Evolutionary conservation across 2,113 vertebrate species (phyloP).

Genomic region (Podilymbus podiceps): DNA sequence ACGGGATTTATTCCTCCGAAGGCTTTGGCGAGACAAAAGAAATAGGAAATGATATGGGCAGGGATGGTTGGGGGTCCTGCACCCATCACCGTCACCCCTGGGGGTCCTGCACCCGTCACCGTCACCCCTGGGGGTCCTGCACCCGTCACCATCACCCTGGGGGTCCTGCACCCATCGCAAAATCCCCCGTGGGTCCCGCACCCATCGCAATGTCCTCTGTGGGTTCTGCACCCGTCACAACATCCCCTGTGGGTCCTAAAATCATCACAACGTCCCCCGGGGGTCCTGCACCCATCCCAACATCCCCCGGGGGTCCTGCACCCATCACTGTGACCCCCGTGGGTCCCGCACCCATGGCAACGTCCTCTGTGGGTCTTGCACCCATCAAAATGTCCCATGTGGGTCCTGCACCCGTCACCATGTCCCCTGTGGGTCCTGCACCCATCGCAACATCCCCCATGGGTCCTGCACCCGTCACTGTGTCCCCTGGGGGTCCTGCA

Average conservation of each 20-base stretch:
- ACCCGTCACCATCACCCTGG: neutral
- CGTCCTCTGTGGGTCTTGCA: fast-evolving
- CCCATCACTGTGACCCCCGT: fast-evolving
- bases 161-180: neutral
- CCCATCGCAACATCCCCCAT: fast-evolving
- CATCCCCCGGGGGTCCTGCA: fast-evolving
- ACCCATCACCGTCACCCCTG: fast-evolving
- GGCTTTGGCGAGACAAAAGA: no score
- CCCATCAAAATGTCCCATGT: fast-evolving
- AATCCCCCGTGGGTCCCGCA: fast-evolving
- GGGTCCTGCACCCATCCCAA: fast-evolving
- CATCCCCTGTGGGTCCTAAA: fast-evolving
- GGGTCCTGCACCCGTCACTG: fast-evolving
- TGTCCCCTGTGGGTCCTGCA: fast-evolving
- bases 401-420: fast-evolving
- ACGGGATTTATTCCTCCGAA: fast-evolving
- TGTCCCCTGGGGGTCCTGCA: fast-evolving
- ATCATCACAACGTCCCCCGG: fast-evolving
- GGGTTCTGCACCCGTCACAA: neutral
- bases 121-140: fast-evolving
- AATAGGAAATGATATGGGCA: fast-evolving
- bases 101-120: neutral
- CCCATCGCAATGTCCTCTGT: fast-evolving
- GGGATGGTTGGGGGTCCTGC: neutral
- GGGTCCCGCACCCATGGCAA: neutral